Evolutionary conservation across 2,797 vertebrate species (phyloP).

Genomic region (Anisognathus igniventris): DNA sequence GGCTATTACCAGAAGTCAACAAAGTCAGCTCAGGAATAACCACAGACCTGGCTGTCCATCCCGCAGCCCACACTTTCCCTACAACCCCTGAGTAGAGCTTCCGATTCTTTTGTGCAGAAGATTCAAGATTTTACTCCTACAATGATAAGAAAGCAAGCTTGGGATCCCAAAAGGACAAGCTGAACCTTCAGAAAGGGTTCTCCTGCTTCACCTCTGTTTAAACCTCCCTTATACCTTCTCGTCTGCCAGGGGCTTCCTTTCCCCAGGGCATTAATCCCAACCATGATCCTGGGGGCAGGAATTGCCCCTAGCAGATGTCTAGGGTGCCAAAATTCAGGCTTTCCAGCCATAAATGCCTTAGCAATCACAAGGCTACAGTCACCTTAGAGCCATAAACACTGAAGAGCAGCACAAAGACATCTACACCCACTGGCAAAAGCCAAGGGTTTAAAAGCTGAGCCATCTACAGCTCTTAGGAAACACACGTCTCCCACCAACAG

Average conservation of each 20-base stretch:
- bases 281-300: neutral
- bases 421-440: neutral
- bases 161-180: neutral
- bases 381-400: neutral
- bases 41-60: neutral
- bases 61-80: neutral
- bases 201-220: neutral
- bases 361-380: neutral
- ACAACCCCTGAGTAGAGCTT: fast-evolving
- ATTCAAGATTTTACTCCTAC: neutral
- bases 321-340: neutral
- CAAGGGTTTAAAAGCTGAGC: neutral
- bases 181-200: neutral
- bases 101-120: neutral
- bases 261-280: fast-evolving
- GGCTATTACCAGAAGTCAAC: neutral
- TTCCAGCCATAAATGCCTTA: neutral
- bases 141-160: neutral
- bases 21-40: neutral
- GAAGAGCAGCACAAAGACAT: neutral
- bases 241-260: neutral
- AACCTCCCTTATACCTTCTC: neutral
- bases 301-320: neutral
- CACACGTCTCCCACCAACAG: neutral
- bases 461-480: neutral